Evolutionary conservation across 1,140 invertebrate species (phyloP), one percentile per base, ranked within the genome.

Genomic region (Monomorium pharaonis): DNA sequence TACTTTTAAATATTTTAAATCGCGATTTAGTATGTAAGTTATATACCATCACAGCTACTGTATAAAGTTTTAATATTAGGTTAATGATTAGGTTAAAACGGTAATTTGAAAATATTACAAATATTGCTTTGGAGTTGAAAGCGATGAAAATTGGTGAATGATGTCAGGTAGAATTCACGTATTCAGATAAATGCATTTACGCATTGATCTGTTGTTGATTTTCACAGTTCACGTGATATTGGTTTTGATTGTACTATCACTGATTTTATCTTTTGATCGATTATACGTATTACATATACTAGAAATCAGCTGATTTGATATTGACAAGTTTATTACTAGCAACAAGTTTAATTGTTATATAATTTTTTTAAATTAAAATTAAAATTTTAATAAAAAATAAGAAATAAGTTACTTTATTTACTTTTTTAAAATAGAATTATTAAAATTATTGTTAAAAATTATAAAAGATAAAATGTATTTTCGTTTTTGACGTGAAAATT

Each of bases 181-280:
- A 42, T 12, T 65, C 33, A 42, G 33, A n/a, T 65, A 65, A 65
- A 12, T 42, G 33, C 33, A 65, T 63, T 63, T 37, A 37, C 7
- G 60, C 18, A n/a, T 65, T 65, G n/a, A 65, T 63, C 10, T 37
- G 33, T 65, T 42, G 14, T 65, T 37, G 12, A 30, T 21, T 65
- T 65, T 65, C 62, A 65, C 33, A 65, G 33, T 65, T 65, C 62
- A 65, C 4, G 33, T 42, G 33, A 37, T 65, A 37, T 65, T 65
- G 33, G 42, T 65, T 65, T 65, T 65, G 33, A 65, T 0, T 65
- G 24, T 2, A 14, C 3, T 42, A n/a, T n/a, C n/a, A 33, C n/a
- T 21, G n/a, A 65, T 42, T 65, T 65, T 65, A 65, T 37, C n/a
- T 14, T 65, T 42, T 65, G 62, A 65, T 65, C 10, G 7, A 9